Evolutionary conservation across 2,113 vertebrate species (phyloP).

Genomic region (Symphodus melops): DNA sequence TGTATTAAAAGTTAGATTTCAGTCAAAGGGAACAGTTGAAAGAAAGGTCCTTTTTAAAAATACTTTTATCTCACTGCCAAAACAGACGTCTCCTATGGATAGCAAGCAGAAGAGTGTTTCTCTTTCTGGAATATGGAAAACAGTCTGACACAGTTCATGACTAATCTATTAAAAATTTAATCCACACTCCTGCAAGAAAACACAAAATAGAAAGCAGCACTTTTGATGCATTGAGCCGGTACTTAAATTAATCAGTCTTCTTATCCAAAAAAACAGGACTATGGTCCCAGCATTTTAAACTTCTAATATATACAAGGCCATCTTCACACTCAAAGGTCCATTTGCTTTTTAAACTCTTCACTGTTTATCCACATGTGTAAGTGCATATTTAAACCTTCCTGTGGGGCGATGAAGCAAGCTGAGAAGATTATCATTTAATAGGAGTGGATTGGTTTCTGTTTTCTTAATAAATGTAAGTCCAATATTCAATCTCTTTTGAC

Average conservation of each 20-base stretch:
- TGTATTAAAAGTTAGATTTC: constrained; percentile 21
- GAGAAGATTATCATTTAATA: too few species aligned
- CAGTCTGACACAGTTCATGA: constrained; percentile 30
- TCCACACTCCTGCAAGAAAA: constrained; percentile 7
- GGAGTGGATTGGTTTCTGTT: too few species aligned
- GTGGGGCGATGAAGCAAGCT: too few species aligned
- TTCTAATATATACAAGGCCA: not conserved
- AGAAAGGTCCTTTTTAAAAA: constrained; percentile 1
- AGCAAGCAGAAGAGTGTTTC: constrained; percentile 4
- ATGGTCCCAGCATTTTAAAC: not conserved
- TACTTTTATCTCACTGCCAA: constrained; percentile 24
- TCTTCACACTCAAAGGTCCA: not conserved
- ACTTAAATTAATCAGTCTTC: not conserved
- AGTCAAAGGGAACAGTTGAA: not conserved
- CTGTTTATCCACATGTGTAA: too few species aligned
- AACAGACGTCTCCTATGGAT: constrained; percentile 25
- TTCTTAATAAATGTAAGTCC: too few species aligned
- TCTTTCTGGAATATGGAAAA: constrained; percentile 24
- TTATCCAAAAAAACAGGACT: not conserved
- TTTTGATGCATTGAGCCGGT: not conserved
- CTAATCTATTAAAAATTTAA: constrained; percentile 18
- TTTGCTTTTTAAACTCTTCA: not conserved
- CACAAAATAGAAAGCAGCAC: not conserved
- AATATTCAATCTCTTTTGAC: too few species aligned
- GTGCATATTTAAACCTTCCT: too few species aligned